phyloP scores from a whole-genome alignment of 2,888 invertebrate species.

The Apantesis nais region DNA sequence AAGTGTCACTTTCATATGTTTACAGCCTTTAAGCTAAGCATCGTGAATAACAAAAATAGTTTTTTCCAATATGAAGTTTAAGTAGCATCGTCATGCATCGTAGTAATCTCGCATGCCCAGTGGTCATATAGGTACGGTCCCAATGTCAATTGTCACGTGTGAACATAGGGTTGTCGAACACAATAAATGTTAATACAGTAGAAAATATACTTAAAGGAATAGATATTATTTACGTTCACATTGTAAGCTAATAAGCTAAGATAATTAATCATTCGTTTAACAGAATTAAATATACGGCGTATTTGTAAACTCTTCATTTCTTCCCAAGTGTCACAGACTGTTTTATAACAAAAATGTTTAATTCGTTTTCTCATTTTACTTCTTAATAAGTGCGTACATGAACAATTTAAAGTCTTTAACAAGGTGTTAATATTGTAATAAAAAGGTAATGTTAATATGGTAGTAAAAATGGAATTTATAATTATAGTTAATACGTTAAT shows the following conservation, averaged over 20 bases:
- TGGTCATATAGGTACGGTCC: conserved; percentile 71
- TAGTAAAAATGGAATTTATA: too few species aligned
- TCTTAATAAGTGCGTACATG: too few species aligned
- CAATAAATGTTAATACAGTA: neutral
- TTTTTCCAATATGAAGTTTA: conserved; percentile 62
- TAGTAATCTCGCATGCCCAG: conserved; percentile 66
- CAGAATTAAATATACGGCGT: neutral
- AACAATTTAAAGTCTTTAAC: too few species aligned
- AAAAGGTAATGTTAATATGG: too few species aligned
- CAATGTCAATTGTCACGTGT: conserved; percentile 67
- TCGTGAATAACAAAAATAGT: conserved; percentile 14
- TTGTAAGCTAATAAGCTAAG: neutral
- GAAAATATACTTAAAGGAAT: neutral
- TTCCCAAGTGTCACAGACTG: neutral
- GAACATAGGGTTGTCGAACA: conserved; percentile 45
- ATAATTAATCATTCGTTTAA: neutral
- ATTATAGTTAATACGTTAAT: too few species aligned
- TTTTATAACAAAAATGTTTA: neutral
- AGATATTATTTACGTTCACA: too few species aligned
- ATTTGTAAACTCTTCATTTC: neutral
- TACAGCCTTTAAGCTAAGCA: conserved; percentile 32
- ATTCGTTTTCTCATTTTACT: neutral
- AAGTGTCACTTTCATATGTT: neutral
- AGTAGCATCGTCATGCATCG: conserved; percentile 66
- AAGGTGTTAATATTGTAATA: too few species aligned